These are phyloP conservation scores for Lathronympha strigana DNA, from an alignment of 2,888 invertebrate species.

Conservation along the genomic window DNA sequence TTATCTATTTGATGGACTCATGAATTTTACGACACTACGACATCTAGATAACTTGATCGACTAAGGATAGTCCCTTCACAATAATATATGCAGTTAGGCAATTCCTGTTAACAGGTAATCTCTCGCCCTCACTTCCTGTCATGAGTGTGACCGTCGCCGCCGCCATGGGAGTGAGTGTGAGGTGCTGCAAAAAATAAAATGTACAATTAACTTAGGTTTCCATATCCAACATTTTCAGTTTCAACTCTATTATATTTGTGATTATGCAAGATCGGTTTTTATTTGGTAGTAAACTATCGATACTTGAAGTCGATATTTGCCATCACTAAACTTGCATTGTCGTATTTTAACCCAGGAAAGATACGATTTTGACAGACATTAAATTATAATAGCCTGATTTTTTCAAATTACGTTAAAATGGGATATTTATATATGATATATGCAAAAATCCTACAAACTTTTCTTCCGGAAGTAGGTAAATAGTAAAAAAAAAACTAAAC, in stretches of 20 bases:
- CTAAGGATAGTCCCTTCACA: background rate
- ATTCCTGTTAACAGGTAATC: background rate
- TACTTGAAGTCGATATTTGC: background rate
- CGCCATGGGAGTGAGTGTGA: conserved; percentile 61
- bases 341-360: too few relatives aligned
- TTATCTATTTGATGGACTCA: background rate
- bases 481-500: too few relatives aligned
- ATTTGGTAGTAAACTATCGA: conserved; percentile 11
- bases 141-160: conserved; percentile 50
- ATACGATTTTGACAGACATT: too few relatives aligned
- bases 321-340: conserved; percentile 10
- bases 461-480: too few relatives aligned
- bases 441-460: too few relatives aligned
- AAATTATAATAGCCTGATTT: too few relatives aligned
- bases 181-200: conserved; percentile 61
- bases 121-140: conserved; percentile 31
- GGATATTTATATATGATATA: too few relatives aligned
- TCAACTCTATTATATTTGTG: too few relatives aligned
- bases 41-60: background rate
- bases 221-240: too few relatives aligned
- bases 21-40: background rate
- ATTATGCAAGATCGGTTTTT: too few relatives aligned
- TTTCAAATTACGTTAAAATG: too few relatives aligned
- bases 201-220: too few relatives aligned
- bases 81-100: background rate